Evolutionary conservation across 1,140 invertebrate species (phyloP), one percentile per base, ranked within the genome.

Genomic region (Camponotus pennsylvanicus): DNA sequence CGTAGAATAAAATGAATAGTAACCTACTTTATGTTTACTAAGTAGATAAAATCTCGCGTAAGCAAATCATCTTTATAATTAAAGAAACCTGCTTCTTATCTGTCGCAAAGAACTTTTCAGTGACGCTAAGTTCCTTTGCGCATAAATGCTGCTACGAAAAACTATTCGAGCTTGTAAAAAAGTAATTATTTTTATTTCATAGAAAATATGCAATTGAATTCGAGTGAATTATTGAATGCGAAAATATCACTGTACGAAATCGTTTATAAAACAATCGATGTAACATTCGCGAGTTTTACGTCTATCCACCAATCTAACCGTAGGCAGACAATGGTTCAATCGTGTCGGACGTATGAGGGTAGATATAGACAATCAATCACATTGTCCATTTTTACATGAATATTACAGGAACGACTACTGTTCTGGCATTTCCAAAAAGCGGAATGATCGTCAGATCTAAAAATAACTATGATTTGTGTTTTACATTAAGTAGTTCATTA

Each of bases 21-120:
- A 61, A 82, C 11, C 15, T 83, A 63, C 45, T 83, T 82, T 73
- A 82, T 9, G 40, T 27, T 61, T 55, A 63, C 13, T 82, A 83
- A 75, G 32, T 73, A 73, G 52, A 8, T 59, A 57, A 37, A 55
- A 82, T n/a, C 4, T 71, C 21, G 3, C 6, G 18, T 45, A 73
- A 73, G 27, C 21, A 52, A 18, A 52, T 52, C 13, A 70, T 18
- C 21, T 18, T 37, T 67, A 11, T 52, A 70, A 42, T 59, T n/a
- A 59, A 71, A 57, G 3, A 21, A 82, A 71, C 0, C 8, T 21
- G 27, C 9, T 45, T 70, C 27, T 45, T 42, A 37, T 9, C n/a
- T 13, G 3, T 32, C 34, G 11, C 1, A 13, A 3, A 3, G n/a
- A 64, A 2, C 32, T 32, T 63, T 32, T n/a, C 18, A 42, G 2